phyloP scores from a whole-genome alignment of 2,888 invertebrate genomes.

The Eustalomyia histrio region DNA sequence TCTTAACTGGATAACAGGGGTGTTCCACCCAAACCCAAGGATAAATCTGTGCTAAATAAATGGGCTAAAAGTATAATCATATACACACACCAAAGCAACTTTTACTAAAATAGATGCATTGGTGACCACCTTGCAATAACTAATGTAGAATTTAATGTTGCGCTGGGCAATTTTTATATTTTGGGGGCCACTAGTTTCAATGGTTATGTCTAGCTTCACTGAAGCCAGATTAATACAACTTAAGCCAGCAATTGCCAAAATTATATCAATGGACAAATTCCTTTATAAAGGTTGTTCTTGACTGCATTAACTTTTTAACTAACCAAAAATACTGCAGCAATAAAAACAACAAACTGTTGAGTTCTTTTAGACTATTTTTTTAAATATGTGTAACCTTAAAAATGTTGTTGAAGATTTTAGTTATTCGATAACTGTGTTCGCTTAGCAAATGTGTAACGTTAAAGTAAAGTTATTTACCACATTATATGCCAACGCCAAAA shows the following conservation, averaged over 20 bases:
- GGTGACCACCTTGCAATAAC: too few species aligned
- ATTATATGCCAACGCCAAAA: not conserved
- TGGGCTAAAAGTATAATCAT: conserved; percentile 26
- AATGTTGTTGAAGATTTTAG: conserved; percentile 46
- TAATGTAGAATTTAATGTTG: too few species aligned
- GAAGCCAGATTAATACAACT: too few species aligned
- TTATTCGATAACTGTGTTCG: conserved; percentile 49
- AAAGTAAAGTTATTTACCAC: conserved; percentile 26
- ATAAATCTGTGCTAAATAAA: too few species aligned
- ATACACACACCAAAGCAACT: not conserved
- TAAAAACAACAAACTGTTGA: conserved; percentile 45
- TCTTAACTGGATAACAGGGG: conserved; percentile 24
- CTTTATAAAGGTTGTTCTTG: not conserved
- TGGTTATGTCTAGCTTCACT: too few species aligned
- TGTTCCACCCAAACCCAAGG: conserved; percentile 9
- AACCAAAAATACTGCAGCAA: conserved; percentile 24
- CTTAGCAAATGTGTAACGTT: conserved; percentile 40
- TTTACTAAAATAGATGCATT: too few species aligned
- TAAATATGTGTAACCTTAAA: conserved; percentile 13
- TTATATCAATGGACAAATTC: too few species aligned
- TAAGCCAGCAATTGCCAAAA: too few species aligned
- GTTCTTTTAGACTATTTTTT: conserved; percentile 7
- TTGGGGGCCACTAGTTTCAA: too few species aligned
- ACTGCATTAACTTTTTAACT: not conserved
- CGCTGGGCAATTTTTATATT: too few species aligned